Base-by-base conservation (phyloP, 2,797 vertebrate species). In the Hydrocynus forskahlii region DNA sequence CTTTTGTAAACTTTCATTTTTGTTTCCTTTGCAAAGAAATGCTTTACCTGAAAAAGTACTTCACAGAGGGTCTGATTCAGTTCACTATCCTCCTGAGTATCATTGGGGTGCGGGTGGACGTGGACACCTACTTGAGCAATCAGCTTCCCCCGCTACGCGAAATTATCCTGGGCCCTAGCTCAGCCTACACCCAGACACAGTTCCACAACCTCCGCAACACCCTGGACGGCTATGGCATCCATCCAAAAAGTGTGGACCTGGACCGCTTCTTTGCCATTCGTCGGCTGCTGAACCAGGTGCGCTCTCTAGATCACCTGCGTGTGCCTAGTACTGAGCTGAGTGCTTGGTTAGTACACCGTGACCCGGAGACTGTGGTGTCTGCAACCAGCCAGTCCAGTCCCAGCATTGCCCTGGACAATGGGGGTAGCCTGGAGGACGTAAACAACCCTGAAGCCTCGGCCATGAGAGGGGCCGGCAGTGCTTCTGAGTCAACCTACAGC, bases 41-140 rank as follows among this genome's bases (percentile, higher is more conserved):
- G 98, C 98, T 99, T 95, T 99, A 97, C 96, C 93, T 99, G 98
- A 99, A 99, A 98, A 99, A 99, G 95, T 99, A 99, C 94, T 99
- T 99, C 96, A 99, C 98, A 86, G 98, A 99, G 95, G 98, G 98
- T 95, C 97, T 99, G 91, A 98, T 99, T 95, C 97, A 99, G 94
- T 98, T 99, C 96, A 99, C 98, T 95, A 99, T 99, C 92, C 95
- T 99, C 89, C 95, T 99, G 90, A 99, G 98, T 95, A 94, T 99
- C 87, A 94, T 99, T 87, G 98, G 98, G 87, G 97, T 99, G 85
- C 95, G 96, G 74, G 96, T 99, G 95, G 98, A 99, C 95, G 93
- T 99, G 94, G 98, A 99, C 95, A 96, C 95, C 83, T 99, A 99
- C 91, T 95, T 99, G 92, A 97, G 84, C 88, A 96, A 96, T 10